A percentile compares a stretch with the other conserved stretches of the same genome.
These are phyloP conservation scores for Eupelmus urozonus DNA, from an alignment of 2,888 invertebrate species.

Conservation along the genomic window DNA sequence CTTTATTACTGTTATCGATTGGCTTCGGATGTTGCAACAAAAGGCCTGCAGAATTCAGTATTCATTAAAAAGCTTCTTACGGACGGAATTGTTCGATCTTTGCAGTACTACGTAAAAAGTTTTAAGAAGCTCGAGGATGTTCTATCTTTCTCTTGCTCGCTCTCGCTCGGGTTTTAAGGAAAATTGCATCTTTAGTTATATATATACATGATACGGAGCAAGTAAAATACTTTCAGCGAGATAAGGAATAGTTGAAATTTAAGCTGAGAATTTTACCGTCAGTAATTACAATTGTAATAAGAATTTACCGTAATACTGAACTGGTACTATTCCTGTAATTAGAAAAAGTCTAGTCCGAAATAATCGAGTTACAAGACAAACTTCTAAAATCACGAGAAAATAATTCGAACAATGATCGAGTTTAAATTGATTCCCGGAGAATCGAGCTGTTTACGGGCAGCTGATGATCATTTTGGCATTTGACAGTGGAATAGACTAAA, in stretches of 20 bases:
- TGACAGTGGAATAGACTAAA: conserved; percentile 2
- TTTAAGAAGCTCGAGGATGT: conserved; percentile 34
- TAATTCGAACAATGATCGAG: no score
- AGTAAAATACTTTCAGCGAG: background rate
- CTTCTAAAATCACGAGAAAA: no score
- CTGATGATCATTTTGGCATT: conserved; percentile 11
- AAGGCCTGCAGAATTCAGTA: conserved; percentile 24
- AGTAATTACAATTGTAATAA: no score
- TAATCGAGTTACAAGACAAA: no score
- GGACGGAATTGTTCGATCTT: background rate
- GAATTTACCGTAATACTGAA: no score
- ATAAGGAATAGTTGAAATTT: background rate
- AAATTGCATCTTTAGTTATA: conserved; percentile 26
- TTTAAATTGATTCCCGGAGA: background rate
- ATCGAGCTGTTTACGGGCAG: background rate
- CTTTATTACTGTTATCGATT: conserved; percentile 11
- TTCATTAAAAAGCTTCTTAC: conserved; percentile 34
- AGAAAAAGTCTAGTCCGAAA: no score
- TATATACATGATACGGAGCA: background rate
- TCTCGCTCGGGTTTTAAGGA: conserved; percentile 23
- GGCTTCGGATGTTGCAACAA: background rate
- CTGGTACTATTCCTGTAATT: no score
- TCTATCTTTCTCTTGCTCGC: background rate
- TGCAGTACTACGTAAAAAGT: conserved; percentile 3
- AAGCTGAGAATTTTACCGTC: background rate